A percentile compares a stretch with the other conserved stretches of the same genome.
These are phyloP conservation scores for Zeugodacus cucurbitae DNA, from an alignment of 1,140 invertebrate genomes.

Conservation along the genomic window DNA sequence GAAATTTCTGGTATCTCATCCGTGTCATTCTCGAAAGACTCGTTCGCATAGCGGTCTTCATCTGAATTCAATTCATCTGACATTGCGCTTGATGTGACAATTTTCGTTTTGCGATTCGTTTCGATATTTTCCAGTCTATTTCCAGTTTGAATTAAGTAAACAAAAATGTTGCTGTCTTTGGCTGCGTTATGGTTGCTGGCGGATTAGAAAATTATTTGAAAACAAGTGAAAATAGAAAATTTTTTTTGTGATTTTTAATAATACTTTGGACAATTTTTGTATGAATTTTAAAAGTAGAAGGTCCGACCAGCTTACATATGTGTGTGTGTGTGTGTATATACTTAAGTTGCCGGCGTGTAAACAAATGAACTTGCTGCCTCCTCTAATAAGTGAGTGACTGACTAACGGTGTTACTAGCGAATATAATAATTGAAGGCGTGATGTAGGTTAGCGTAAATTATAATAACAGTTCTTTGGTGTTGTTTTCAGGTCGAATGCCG, in stretches of 20 bases:
- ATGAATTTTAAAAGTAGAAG: neutral
- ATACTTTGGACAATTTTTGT: neutral
- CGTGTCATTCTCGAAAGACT: conserved; percentile 44
- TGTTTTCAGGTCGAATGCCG: neutral
- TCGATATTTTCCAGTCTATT: neutral
- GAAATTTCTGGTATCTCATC: conserved; percentile 43
- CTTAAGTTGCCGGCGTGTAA: neutral
- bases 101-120: neutral
- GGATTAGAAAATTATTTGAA: neutral
- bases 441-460: neutral
- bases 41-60: conserved; percentile 44
- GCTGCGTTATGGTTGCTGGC: neutral
- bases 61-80: conserved; percentile 36
- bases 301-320: neutral
- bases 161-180: neutral
- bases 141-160: neutral
- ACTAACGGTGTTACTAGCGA: neutral
- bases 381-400: neutral
- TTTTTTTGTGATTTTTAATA: neutral
- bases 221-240: neutral
- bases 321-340: no score
- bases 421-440: neutral
- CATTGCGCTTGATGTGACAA: conserved; percentile 12
- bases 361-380: neutral
- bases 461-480: neutral